These are phyloP conservation scores for Lutraria lutraria DNA, from an alignment of 2,888 invertebrate species.

Conservation along the genomic window DNA sequence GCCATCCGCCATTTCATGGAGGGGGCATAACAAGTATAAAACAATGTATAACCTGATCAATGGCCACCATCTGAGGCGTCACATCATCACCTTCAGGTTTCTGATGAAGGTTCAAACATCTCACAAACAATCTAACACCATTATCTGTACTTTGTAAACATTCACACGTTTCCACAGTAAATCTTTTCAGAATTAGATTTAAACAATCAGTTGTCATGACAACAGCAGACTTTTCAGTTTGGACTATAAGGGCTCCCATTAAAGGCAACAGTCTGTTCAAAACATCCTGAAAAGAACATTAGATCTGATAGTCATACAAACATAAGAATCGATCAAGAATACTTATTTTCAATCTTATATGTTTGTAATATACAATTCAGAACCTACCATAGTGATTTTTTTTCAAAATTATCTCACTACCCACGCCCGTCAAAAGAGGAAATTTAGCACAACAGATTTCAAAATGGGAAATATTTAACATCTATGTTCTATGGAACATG, in stretches of 20 bases:
- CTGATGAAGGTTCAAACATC: conserved; percentile 44
- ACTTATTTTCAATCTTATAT: too few species aligned
- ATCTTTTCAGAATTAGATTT: conserved; percentile 71
- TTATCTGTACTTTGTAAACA: conserved; percentile 41
- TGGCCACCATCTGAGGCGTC: conserved; percentile 59
- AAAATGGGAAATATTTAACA: too few species aligned
- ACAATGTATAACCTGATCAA: conserved; percentile 71
- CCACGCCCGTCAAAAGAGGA: too few species aligned
- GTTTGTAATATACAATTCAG: too few species aligned
- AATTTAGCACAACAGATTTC: too few species aligned
- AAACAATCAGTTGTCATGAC: conserved; percentile 60
- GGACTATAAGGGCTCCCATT: conserved; percentile 62
- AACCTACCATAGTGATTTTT: too few species aligned
- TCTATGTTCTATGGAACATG: too few species aligned
- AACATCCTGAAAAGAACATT: conserved; percentile 69
- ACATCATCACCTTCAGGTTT: not conserved
- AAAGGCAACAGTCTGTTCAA: conserved; percentile 69
- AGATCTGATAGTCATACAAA: not conserved
- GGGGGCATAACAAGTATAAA: too few species aligned
- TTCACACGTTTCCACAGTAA: conserved; percentile 67
- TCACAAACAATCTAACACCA: conserved; percentile 60
- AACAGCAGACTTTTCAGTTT: conserved; percentile 39
- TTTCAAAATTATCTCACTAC: too few species aligned
- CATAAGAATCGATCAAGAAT: too few species aligned
- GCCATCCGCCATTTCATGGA: too few species aligned